Conservation (phyloP, 2,797 vertebrate genomes). For the Sarcoramphus papa region DNA sequence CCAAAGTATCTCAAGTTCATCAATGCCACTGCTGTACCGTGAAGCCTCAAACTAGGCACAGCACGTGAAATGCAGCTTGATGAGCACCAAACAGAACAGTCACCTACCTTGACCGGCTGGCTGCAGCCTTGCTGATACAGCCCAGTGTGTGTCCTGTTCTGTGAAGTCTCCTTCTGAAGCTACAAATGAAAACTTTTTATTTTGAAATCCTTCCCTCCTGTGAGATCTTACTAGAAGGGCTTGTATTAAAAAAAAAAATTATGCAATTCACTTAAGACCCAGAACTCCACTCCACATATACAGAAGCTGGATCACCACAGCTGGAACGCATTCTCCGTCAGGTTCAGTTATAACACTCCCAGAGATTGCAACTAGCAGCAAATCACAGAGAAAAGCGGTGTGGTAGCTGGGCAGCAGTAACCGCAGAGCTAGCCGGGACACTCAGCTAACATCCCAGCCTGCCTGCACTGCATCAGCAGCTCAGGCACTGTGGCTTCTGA, state of each 20-base stretch:
- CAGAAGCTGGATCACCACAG: too few relatives aligned
- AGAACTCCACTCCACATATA: neutral
- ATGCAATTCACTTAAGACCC: neutral
- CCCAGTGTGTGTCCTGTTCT: neutral
- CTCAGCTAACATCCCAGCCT: neutral
- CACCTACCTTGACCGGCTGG: neutral
- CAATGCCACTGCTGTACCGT: neutral
- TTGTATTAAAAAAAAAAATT: neutral
- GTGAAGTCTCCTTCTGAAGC: neutral
- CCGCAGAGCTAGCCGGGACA: neutral
- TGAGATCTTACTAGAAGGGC: neutral
- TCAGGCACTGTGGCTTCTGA: fast-evolving
- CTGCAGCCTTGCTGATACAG: neutral
- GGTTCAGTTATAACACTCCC: neutral
- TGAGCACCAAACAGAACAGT: neutral
- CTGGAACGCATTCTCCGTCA: neutral
- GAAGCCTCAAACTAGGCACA: neutral
- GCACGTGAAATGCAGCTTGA: neutral
- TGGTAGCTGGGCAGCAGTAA: neutral
- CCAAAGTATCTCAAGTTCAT: neutral
- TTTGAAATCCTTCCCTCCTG: neutral
- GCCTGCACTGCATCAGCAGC: fast-evolving
- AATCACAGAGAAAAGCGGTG: neutral
- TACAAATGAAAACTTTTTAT: neutral
- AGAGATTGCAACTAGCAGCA: neutral